These are phyloP conservation scores for Porites evermanni DNA, from an alignment of 92 coral and sea anemone genomes.

Conservation along the genomic window DNA sequence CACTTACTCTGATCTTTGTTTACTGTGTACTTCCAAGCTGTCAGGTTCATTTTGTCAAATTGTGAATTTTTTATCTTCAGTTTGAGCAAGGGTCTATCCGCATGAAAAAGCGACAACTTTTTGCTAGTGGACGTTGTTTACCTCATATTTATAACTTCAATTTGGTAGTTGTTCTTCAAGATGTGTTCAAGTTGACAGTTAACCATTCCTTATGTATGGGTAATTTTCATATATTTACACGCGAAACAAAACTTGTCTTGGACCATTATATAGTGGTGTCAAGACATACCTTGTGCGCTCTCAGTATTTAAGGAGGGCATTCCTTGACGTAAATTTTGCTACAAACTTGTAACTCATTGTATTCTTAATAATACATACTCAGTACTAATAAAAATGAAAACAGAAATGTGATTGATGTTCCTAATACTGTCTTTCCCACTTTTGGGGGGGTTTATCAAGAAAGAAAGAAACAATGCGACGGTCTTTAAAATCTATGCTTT, in stretches of 20 bases:
- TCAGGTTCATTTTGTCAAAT: not conserved
- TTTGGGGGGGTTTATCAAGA: not conserved
- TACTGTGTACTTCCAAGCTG: not conserved
- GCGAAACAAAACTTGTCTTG: not conserved
- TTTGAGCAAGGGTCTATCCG: not conserved
- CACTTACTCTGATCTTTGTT: not conserved
- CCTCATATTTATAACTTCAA: constrained; percentile 12
- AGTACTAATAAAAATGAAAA: constrained; percentile 37
- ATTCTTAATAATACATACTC: constrained; percentile 41
- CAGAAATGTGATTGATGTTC: not conserved
- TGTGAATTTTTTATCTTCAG: not conserved
- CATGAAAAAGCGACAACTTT: not conserved
- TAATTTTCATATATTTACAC: constrained; percentile 13
- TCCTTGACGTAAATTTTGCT: constrained; percentile 39
- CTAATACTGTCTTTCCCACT: not conserved
- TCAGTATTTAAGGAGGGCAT: constrained; percentile 22
- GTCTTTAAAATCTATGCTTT: too few species aligned
- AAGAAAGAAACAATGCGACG: too few species aligned
- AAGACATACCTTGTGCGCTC: constrained; percentile 7
- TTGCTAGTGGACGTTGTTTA: constrained; percentile 13
- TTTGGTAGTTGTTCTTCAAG: constrained; percentile 7
- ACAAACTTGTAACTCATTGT: constrained; percentile 40
- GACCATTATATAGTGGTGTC: constrained; percentile 15
- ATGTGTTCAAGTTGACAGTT: constrained; percentile 12
- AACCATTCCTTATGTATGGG: constrained; percentile 13